phyloP scores from a whole-genome alignment of 2,797 vertebrate genomes.

The Fistularia tabacaria region DNA sequence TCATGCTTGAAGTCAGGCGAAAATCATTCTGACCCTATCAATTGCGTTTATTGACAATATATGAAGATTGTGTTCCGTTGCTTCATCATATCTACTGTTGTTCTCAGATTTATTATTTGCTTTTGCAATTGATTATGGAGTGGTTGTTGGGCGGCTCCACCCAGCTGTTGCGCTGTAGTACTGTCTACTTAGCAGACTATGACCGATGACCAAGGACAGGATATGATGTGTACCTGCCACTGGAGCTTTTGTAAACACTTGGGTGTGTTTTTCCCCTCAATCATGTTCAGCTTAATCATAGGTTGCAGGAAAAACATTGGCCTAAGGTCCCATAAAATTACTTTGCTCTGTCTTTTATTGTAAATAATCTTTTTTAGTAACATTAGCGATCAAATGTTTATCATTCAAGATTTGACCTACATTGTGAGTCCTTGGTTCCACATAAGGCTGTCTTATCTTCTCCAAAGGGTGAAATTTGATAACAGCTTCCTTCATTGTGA shows the following conservation, averaged over 20 bases:
- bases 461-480: constrained; percentile 31
- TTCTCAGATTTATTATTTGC: constrained; percentile 28
- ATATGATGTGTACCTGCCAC: constrained; percentile 72
- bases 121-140: constrained; percentile 43
- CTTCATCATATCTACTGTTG: neutral
- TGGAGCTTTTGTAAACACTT: constrained; percentile 69
- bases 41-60: constrained; percentile 22
- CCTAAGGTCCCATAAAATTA: neutral
- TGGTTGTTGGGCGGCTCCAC: constrained; percentile 46
- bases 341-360: constrained; percentile 27
- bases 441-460: neutral
- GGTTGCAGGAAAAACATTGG: constrained; percentile 62
- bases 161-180: constrained; percentile 52
- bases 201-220: constrained; percentile 70
- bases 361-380: constrained; percentile 42
- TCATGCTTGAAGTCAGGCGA: too few species aligned
- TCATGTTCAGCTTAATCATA: constrained; percentile 53
- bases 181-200: constrained; percentile 59
- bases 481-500: constrained; percentile 8
- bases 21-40: too few species aligned
- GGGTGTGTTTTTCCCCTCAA: constrained; percentile 65
- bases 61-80: neutral
- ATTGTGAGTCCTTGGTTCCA: too few species aligned
- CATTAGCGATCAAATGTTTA: neutral
- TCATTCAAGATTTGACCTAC: too few species aligned